These are phyloP conservation scores for Chrysogorgia sp. DNA, from an alignment of 92 coral and sea anemone species.

Conservation along the genomic window DNA sequence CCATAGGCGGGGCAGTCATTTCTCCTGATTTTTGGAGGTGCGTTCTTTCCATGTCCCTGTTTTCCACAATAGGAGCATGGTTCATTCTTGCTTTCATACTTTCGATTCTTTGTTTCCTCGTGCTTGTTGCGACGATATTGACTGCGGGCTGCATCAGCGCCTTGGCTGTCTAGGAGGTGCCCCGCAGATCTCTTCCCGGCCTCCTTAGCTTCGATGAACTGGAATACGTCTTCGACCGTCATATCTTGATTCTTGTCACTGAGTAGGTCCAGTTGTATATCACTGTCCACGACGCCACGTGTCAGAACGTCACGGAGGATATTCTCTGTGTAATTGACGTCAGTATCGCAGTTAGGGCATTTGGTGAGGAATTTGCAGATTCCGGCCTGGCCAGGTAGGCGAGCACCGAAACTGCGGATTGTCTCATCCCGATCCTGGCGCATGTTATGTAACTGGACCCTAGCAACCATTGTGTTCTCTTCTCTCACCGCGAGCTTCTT, in stretches of 20 bases:
- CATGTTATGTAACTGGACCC: constrained; percentile 67
- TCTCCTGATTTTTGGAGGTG: constrained; percentile 48
- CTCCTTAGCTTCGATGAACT: constrained; percentile 55
- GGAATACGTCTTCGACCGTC: not conserved
- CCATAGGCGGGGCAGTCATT: constrained; percentile 67
- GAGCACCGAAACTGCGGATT: constrained; percentile 59
- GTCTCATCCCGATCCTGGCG: constrained; percentile 61
- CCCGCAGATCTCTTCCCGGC: constrained; percentile 72
- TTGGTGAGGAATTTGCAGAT: not conserved
- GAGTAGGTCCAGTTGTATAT: constrained; percentile 11
- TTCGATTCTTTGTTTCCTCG: constrained; percentile 29
- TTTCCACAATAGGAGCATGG: constrained; percentile 56
- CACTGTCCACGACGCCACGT: constrained; percentile 8
- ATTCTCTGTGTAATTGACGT: constrained; percentile 13
- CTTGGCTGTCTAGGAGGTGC: constrained; percentile 57
- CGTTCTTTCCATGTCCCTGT: constrained; percentile 65
- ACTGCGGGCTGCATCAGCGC: constrained; percentile 58
- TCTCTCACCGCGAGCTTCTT: constrained; percentile 60
- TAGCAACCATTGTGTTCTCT: constrained; percentile 66
- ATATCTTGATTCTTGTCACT: constrained; percentile 18
- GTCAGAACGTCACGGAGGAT: constrained; percentile 13
- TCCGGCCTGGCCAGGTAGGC: constrained; percentile 3
- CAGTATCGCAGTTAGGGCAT: not conserved
- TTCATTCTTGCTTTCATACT: constrained; percentile 21
- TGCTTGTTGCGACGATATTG: constrained; percentile 45